Conservation (phyloP, 2,888 invertebrate genomes). For the Diarsia dahlii region DNA sequence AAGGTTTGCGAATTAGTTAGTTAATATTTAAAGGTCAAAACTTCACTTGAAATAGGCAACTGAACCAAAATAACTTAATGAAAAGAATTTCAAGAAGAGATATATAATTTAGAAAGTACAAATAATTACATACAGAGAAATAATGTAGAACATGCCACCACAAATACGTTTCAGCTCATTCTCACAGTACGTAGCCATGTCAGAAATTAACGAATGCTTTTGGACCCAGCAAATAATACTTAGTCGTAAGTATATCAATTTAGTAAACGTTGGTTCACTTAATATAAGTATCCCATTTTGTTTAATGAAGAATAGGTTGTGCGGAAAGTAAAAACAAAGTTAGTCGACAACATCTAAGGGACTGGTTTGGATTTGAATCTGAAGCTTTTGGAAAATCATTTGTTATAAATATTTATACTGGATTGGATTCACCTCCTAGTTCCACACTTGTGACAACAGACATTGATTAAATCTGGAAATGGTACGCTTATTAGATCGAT, state of each 20-base stretch:
- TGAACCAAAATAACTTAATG: conserved; percentile 64
- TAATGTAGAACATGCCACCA: conserved; percentile 81
- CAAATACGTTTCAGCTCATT: conserved; percentile 82
- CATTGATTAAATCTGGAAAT: background rate
- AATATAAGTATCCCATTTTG: conserved; percentile 63
- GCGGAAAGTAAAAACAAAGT: conserved; percentile 74
- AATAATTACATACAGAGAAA: conserved; percentile 68
- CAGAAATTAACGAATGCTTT: conserved; percentile 72
- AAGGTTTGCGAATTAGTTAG: conserved; percentile 57
- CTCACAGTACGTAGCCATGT: conserved; percentile 81
- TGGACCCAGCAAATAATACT: conserved; percentile 76
- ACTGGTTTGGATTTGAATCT: conserved; percentile 80
- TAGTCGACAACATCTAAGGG: conserved; percentile 76
- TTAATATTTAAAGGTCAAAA: conserved; percentile 31
- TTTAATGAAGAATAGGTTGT: conserved; percentile 71
- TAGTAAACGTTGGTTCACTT: conserved; percentile 68
- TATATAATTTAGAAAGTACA: conserved; percentile 66
- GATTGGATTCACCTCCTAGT: conserved; percentile 48
- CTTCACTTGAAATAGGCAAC: conserved; percentile 61
- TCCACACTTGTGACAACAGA: background rate
- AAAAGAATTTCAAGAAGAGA: conserved; percentile 60
- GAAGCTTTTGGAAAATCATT: background rate
- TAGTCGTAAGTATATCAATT: conserved; percentile 71
- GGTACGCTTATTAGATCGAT: background rate
- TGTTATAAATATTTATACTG: conserved; percentile 26